Evolutionary conservation across 2,888 invertebrate species (phyloP).

Genomic region (Agonopterix alstromeriana): DNA sequence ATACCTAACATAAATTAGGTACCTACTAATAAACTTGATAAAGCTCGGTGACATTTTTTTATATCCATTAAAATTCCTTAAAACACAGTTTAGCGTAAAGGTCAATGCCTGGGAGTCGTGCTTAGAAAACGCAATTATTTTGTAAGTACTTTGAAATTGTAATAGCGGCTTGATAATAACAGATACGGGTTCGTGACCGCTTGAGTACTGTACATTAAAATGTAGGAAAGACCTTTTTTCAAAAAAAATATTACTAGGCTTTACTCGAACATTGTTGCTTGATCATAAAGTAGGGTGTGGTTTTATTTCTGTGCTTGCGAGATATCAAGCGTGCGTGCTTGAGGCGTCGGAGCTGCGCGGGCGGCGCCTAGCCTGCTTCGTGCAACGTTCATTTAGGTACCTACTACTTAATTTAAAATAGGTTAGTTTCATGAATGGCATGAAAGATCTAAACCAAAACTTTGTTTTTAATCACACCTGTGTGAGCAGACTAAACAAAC

Average conservation of each 20-base stretch:
- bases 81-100: constrained; percentile 1
- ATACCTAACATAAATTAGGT: neutral
- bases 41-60: neutral
- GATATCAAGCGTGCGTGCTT: constrained; percentile 1
- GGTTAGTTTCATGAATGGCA: too few species aligned
- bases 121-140: constrained; percentile 68
- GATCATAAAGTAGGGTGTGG: constrained; percentile 2
- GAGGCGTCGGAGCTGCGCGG: too few species aligned
- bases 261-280: constrained; percentile 6
- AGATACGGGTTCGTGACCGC: constrained; percentile 54
- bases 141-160: constrained; percentile 59
- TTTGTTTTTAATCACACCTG: too few species aligned
- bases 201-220: constrained; percentile 25
- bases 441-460: too few species aligned
- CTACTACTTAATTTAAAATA: too few species aligned
- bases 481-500: too few species aligned
- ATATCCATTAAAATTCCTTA: constrained; percentile 3
- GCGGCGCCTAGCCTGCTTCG: too few species aligned
- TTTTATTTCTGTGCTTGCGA: constrained; percentile 1
- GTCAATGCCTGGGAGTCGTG: constrained; percentile 62
- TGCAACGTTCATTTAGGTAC: too few species aligned
- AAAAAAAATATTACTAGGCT: constrained; percentile 3
- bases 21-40: neutral
- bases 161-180: constrained; percentile 63
- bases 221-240: constrained; percentile 14